These are phyloP conservation scores for Drosophila littoralis DNA, from an alignment of 1,140 invertebrate genomes.

Conservation along the genomic window DNA sequence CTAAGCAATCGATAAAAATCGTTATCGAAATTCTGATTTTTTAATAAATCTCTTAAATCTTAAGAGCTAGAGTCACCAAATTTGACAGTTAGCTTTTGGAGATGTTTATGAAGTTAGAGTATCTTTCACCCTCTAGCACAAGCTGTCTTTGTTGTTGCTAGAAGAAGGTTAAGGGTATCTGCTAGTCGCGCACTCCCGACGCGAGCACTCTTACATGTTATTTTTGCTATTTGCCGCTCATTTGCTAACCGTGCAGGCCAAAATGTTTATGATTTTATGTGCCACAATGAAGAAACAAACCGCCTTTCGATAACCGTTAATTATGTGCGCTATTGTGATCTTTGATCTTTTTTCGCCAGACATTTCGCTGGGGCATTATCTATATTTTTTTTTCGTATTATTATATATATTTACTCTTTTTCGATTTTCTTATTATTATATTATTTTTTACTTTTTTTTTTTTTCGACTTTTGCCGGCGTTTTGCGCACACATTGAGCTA, in stretches of 20 bases:
- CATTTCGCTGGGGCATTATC: constrained; percentile 11
- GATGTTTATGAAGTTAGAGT: too few relatives aligned
- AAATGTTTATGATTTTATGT: constrained; percentile 20
- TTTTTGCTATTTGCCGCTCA: constrained; percentile 19
- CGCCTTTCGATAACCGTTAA: constrained; percentile 45
- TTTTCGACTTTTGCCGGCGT: background rate
- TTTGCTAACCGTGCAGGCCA: constrained; percentile 16
- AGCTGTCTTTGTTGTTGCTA: too few relatives aligned
- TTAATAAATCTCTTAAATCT: too few relatives aligned
- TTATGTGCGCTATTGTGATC: constrained; percentile 39
- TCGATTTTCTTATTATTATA: background rate
- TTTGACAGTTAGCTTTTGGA: too few relatives aligned
- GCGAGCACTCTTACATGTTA: background rate
- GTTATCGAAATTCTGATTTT: too few relatives aligned
- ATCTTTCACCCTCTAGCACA: too few relatives aligned
- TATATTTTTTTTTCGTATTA: background rate
- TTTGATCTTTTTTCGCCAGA: constrained; percentile 27
- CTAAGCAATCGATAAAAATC: too few relatives aligned
- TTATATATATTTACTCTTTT: constrained; percentile 13
- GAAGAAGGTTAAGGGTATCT: too few relatives aligned
- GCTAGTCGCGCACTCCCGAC: too few relatives aligned
- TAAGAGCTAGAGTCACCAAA: too few relatives aligned
- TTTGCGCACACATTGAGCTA: background rate
- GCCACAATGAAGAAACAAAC: constrained; percentile 37
- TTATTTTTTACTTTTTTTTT: too few relatives aligned